Evolutionary conservation across 2,888 invertebrate genomes (phyloP).

Genomic region (Peribatodes rhomboidaria): DNA sequence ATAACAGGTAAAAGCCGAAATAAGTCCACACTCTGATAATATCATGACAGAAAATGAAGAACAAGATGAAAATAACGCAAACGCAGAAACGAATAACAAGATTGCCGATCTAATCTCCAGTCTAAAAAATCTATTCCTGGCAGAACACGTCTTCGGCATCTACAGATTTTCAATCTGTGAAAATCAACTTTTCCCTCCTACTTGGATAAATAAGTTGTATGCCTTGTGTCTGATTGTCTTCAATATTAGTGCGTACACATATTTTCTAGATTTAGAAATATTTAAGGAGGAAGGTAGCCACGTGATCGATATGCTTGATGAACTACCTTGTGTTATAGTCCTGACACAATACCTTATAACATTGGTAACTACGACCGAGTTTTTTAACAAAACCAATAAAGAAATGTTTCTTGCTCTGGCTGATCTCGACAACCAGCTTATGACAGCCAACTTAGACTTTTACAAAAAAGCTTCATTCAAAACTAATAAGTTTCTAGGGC

Average conservation of each 20-base stretch:
- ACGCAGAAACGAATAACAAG: not conserved
- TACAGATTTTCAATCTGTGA: constrained; percentile 10
- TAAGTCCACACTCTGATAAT: not conserved
- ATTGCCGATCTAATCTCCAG: not conserved
- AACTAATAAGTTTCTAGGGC: constrained; percentile 43
- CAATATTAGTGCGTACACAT: not conserved
- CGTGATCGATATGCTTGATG: constrained; percentile 31
- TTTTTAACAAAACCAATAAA: constrained; percentile 27
- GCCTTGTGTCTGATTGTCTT: not conserved
- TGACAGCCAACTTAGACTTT: constrained; percentile 17
- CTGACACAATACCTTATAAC: constrained; percentile 43
- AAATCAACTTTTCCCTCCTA: not conserved
- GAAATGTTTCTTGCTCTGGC: constrained; percentile 27
- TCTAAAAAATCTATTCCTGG: constrained; percentile 5
- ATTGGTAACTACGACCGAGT: constrained; percentile 29
- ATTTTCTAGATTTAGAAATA: not conserved
- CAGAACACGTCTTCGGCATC: constrained; percentile 13
- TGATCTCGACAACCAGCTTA: constrained; percentile 34
- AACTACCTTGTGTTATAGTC: constrained; percentile 42
- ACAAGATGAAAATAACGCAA: not conserved
- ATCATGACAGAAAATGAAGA: constrained; percentile 11
- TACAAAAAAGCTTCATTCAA: constrained; percentile 47
- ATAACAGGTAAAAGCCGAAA: not conserved
- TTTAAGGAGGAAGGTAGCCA: not conserved
- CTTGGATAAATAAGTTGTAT: constrained; percentile 8